These are phyloP conservation scores for Sinella curviseta DNA, from an alignment of 1,140 invertebrate species.

Conservation along the genomic window DNA sequence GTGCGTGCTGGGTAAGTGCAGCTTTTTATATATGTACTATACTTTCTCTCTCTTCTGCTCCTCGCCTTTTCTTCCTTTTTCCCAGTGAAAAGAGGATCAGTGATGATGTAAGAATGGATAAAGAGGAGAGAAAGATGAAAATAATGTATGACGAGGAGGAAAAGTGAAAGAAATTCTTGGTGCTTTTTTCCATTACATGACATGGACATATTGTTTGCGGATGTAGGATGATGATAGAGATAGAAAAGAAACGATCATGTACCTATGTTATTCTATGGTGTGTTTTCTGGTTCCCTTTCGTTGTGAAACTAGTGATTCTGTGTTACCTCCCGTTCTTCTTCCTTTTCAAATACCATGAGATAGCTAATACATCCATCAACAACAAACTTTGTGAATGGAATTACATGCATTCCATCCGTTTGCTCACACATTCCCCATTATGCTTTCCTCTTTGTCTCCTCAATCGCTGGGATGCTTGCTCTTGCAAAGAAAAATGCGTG, in stretches of 20 bases:
- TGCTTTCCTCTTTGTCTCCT: too few relatives aligned
- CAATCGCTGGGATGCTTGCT: neutral
- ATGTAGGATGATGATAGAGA: neutral
- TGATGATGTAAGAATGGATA: neutral
- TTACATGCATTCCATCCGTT: neutral
- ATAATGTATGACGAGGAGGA: neutral
- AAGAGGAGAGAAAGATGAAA: neutral
- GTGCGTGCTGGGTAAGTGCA: too few relatives aligned
- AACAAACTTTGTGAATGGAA: constrained; percentile 9
- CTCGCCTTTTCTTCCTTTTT: constrained; percentile 6
- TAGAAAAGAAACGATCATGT: too few relatives aligned
- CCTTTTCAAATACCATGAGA: too few relatives aligned
- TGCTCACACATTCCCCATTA: constrained; percentile 7
- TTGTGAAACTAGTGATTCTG: neutral
- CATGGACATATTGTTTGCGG: neutral
- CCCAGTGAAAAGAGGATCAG: neutral
- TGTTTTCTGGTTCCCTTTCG: neutral
- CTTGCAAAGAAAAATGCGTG: neutral
- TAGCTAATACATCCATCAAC: neutral
- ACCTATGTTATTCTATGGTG: too few relatives aligned
- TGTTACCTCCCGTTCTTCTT: too few relatives aligned
- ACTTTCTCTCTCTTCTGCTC: too few relatives aligned
- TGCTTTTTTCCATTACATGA: neutral
- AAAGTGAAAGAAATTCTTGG: neutral
- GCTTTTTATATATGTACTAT: neutral